Evolutionary conservation across 2,888 invertebrate species (phyloP).

Genomic region (Sarcophaga rosellei): DNA sequence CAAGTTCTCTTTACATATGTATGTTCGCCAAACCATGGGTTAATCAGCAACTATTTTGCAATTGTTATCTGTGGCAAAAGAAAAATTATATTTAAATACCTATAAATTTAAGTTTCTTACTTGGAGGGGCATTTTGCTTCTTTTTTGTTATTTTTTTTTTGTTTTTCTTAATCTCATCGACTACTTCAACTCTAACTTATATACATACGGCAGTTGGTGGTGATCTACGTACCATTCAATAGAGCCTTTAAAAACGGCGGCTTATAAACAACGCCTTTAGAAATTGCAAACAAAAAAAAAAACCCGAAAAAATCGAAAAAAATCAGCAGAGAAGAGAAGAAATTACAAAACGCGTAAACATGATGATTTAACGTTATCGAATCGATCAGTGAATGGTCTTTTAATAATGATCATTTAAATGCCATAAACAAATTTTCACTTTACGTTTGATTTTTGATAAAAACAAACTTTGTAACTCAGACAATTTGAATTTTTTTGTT

Average conservation of each 20-base stretch:
- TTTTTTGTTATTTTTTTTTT: too few species aligned
- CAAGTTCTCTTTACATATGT: background rate
- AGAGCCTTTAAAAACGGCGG: constrained; percentile 22
- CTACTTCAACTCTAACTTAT: constrained; percentile 19
- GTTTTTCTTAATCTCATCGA: constrained; percentile 24
- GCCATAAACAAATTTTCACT: constrained; percentile 69
- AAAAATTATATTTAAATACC: constrained; percentile 62
- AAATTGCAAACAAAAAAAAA: background rate
- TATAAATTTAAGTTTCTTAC: constrained; percentile 22
- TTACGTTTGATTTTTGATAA: constrained; percentile 27
- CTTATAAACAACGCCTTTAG: constrained; percentile 24
- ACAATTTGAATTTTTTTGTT: background rate
- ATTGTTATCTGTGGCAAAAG: constrained; percentile 28
- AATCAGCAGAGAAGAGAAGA: background rate
- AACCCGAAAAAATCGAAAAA: too few species aligned
- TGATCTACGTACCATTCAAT: background rate
- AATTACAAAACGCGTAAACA: constrained; percentile 62
- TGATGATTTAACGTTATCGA: constrained; percentile 67
- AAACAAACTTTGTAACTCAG: background rate
- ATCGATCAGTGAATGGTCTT: constrained; percentile 67
- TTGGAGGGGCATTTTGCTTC: constrained; percentile 7
- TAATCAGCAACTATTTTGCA: constrained; percentile 33
- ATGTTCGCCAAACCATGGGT: background rate
- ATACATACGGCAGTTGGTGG: background rate
- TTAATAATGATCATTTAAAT: constrained; percentile 68